Evolutionary conservation across 2,797 vertebrate species (phyloP).

Genomic region (Leptoclinus maculatus): DNA sequence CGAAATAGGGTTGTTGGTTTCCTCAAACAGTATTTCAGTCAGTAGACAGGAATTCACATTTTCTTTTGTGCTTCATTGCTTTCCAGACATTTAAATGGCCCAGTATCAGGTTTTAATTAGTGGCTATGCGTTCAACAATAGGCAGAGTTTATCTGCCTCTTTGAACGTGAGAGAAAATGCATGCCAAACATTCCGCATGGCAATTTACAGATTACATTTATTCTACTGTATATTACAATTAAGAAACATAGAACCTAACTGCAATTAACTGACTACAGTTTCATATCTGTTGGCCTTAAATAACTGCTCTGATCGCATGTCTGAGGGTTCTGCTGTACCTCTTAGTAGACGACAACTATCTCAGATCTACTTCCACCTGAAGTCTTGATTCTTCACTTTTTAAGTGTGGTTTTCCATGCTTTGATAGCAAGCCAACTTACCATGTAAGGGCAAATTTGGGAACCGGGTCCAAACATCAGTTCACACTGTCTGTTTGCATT

Average conservation of each 20-base stretch:
- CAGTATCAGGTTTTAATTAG: conserved; percentile 28
- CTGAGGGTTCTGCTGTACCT: background rate
- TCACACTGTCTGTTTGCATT: conserved; percentile 96
- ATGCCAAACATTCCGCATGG: background rate
- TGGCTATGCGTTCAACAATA: conserved; percentile 3
- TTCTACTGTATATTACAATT: background rate
- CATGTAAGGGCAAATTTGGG: conserved; percentile 96
- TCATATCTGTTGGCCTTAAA: background rate
- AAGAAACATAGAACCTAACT: background rate
- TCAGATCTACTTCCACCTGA: conserved; percentile 11
- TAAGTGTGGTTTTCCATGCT: background rate
- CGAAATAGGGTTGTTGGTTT: background rate
- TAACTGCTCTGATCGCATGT: background rate
- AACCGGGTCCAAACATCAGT: conserved; percentile 94
- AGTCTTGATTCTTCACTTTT: conserved; percentile 11
- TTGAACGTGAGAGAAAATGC: conserved; percentile 11
- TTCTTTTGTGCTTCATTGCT: conserved; percentile 10
- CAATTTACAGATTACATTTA: background rate
- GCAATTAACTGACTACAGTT: background rate
- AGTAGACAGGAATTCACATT: background rate
- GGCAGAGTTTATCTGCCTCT: background rate
- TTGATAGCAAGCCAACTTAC: conserved; percentile 78
- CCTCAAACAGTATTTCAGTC: conserved; percentile 17
- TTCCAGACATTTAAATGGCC: conserved; percentile 28
- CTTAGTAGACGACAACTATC: background rate